Evolutionary conservation across 2,888 invertebrate genomes (phyloP), one percentile per base, ranked within the genome.

Genomic region (Drosophila austrosaltans): DNA sequence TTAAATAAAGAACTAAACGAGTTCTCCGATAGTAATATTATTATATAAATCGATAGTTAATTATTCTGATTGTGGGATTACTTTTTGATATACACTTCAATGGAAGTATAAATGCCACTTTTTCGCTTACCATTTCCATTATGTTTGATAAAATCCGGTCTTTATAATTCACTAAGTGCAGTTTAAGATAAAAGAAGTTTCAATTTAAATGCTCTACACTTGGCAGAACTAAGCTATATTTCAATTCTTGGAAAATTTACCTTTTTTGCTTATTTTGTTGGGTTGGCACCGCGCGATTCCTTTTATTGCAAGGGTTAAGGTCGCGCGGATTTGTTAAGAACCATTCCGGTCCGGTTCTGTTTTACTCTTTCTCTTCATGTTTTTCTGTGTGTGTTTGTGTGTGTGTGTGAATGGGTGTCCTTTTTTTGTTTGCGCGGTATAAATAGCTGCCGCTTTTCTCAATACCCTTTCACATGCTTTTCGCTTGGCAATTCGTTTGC

Each of bases 391-490:
- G 30, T 30, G 30, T 6, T 8, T 36, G 36, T 32, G 32, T 7
- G 4, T 7, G 4, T 32, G 5, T 2, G 36, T 8, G 36, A 8
- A 2, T 36, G 36, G 8, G 36, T 36, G 16, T 7, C 36, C 39
- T 53, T 54, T 65, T 44, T 44, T 16, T 58, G 36, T 30, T 56
- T 20, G 53, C 6, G 20, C 40, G 48, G 48, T 64, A 69, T 66
- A 67, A 78, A 79, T 71, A 67, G 81, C 56, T 57, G 44, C 53
- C 54, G 83, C 54, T 54, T 58, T 68, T 54, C 36, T 57, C 66
- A 67, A 69, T 72, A 66, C 44, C 59, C 57, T 62, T 59, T 75
- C 56, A 40, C 63, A 72, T 75, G 72, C 72, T 56, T 60, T 60
- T 44, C 39, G 56, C 6, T 75, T 72, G 30, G 10, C 32, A 32